Conservation (phyloP, 2,888 invertebrate species). For the Myathropa florea region DNA sequence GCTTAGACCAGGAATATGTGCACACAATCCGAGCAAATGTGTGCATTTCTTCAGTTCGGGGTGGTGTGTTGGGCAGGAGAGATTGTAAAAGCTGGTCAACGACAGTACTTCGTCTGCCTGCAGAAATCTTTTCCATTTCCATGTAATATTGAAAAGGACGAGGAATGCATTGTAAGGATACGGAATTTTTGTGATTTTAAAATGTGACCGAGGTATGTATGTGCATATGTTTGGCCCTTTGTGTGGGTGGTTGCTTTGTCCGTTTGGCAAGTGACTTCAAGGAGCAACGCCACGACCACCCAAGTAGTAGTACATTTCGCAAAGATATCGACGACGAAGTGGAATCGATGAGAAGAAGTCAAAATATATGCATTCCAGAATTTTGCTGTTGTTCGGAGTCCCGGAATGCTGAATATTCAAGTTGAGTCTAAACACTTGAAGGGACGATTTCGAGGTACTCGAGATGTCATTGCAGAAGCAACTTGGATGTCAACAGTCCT, state of each 20-base stretch:
- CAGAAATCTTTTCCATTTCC: constrained; percentile 20
- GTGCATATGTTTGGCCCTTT: neutral
- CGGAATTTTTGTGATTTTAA: constrained; percentile 18
- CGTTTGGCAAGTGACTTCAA: neutral
- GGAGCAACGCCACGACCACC: neutral
- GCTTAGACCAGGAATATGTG: constrained; percentile 49
- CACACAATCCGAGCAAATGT: constrained; percentile 53
- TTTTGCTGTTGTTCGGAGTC: neutral
- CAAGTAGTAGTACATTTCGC: constrained; percentile 2
- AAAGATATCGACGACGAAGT: constrained; percentile 7
- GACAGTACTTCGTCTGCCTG: neutral
- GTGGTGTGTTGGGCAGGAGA: neutral
- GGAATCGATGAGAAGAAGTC: constrained; percentile 27
- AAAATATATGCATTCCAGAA: constrained; percentile 44
- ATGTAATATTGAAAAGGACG: constrained; percentile 28
- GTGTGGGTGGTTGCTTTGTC: neutral
- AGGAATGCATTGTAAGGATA: constrained; percentile 31
- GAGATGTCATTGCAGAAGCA: neutral
- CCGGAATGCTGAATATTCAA: constrained; percentile 16
- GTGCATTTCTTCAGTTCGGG: constrained; percentile 33
- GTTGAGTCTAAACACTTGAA: constrained; percentile 6
- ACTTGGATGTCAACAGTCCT: neutral
- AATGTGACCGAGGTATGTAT: neutral
- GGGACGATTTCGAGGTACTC: neutral
- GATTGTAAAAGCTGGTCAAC: constrained; percentile 39